These are phyloP conservation scores for Tokudaia tokunoshimensis DNA, from an alignment of 2,797 vertebrate species.

Conservation along the genomic window DNA sequence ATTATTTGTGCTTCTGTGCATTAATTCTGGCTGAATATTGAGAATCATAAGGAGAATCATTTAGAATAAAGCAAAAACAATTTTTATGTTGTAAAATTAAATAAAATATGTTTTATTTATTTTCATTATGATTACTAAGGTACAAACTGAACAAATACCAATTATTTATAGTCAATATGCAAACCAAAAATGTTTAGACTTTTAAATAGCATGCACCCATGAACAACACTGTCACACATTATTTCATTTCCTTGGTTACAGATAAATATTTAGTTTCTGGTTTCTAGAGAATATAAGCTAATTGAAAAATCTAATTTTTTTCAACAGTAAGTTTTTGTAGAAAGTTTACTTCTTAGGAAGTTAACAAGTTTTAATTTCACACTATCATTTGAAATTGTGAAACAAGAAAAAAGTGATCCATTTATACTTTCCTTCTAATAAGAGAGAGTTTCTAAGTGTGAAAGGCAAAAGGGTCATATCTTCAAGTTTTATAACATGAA, in stretches of 20 bases:
- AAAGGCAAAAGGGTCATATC: not conserved
- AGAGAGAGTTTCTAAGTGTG: not conserved
- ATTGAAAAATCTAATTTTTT: not conserved
- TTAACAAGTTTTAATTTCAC: not conserved
- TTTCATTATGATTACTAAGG: not conserved
- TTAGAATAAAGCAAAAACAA: not conserved
- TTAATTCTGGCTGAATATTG: not conserved
- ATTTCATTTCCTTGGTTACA: not conserved
- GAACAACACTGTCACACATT: not conserved
- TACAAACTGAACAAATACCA: not conserved
- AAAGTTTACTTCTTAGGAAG: not conserved
- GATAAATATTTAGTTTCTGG: not conserved
- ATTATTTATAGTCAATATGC: not conserved
- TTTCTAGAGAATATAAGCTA: not conserved
- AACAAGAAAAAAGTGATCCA: not conserved
- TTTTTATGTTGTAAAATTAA: not conserved
- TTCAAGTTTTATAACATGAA: slow-evolving; percentile 10
- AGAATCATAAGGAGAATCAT: not conserved
- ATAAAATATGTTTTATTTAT: not conserved
- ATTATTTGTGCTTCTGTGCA: not conserved
- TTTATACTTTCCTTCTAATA: not conserved
- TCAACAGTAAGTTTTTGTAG: not conserved
- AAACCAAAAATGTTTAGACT: not conserved
- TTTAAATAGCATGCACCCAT: not conserved
- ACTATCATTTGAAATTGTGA: not conserved